phyloP scores from a whole-genome alignment of 2,797 vertebrate species.

The Sciurus carolinensis region DNA sequence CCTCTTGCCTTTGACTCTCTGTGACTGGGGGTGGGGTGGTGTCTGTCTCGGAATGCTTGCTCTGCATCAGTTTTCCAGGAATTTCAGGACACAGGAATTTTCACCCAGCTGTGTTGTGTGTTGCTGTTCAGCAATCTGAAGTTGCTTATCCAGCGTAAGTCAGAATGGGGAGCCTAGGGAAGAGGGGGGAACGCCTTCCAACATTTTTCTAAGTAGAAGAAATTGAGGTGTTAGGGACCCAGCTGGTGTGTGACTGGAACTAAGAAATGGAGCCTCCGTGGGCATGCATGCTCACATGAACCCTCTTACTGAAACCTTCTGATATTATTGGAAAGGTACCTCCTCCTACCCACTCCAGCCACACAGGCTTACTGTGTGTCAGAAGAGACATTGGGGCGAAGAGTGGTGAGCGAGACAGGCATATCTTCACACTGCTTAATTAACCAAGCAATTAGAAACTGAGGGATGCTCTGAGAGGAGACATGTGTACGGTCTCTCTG shows the following conservation, averaged over 20 bases:
- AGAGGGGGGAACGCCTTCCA: slow-evolving; percentile 61
- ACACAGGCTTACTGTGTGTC: neutral
- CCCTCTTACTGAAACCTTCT: neutral
- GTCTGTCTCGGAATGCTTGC: slow-evolving; percentile 65
- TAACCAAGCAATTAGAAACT: neutral
- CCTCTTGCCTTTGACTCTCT: neutral
- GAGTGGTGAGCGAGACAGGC: neutral
- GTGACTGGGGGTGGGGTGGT: neutral
- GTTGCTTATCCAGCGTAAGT: slow-evolving; percentile 85
- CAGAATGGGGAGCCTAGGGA: slow-evolving; percentile 75
- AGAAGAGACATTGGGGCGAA: neutral
- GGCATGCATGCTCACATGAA: neutral
- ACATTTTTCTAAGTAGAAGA: slow-evolving; percentile 75
- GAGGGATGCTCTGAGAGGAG: neutral
- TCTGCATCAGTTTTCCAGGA: slow-evolving; percentile 84
- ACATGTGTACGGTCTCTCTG: neutral
- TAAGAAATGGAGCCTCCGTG: slow-evolving; percentile 56
- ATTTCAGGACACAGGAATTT: slow-evolving; percentile 85
- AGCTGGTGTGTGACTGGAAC: slow-evolving; percentile 74
- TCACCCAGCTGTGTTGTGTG: slow-evolving; percentile 85
- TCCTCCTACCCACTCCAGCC: neutral
- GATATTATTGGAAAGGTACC: neutral
- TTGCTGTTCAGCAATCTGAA: slow-evolving; percentile 83
- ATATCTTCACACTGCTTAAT: neutral
- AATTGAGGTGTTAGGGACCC: slow-evolving; percentile 82